phyloP scores from a whole-genome alignment of 2,113 vertebrate genomes.

The Emydura subglobosa region DNA sequence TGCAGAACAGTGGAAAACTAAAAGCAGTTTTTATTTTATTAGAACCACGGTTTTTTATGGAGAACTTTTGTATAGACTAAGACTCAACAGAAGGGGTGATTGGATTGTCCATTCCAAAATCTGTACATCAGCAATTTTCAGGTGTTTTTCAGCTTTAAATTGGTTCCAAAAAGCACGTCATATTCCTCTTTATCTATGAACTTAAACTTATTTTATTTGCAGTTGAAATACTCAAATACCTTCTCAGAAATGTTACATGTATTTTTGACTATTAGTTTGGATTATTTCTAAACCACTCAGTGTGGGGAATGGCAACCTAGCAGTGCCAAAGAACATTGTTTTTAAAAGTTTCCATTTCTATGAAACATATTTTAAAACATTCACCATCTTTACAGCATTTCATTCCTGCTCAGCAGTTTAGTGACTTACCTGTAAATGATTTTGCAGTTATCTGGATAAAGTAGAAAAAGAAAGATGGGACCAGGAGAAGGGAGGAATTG shows the following conservation, averaged over 20 bases:
- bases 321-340: background rate
- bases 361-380: background rate
- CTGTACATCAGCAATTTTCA: background rate
- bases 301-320: background rate
- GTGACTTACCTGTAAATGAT: background rate
- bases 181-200: background rate
- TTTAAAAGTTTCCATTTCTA: background rate
- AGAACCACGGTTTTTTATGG: too few relatives aligned
- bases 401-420: background rate
- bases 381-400: background rate
- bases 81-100: background rate
- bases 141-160: background rate
- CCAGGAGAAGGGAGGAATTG: background rate
- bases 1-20: background rate
- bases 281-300: background rate
- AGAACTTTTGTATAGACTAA: background rate
- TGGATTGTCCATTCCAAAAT: background rate
- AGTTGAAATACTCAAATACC: background rate
- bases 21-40: background rate
- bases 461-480: background rate
- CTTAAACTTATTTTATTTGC: background rate
- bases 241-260: background rate
- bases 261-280: background rate
- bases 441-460: background rate
- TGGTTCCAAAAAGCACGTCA: background rate